phyloP scores from a whole-genome alignment of 2,797 vertebrate species.

The Phrynocephalus forsythii region DNA sequence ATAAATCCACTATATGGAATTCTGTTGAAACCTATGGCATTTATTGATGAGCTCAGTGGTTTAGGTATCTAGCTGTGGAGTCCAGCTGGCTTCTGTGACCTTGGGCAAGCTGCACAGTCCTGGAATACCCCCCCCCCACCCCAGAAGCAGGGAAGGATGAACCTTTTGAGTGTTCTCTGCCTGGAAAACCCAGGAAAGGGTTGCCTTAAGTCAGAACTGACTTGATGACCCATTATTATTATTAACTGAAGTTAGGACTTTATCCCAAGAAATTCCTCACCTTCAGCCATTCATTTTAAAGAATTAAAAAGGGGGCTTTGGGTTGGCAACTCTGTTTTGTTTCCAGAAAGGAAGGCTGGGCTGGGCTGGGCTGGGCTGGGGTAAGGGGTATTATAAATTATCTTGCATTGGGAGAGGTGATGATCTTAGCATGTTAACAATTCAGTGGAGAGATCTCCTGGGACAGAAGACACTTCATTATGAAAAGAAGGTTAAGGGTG shows the following conservation, averaged over 20 bases:
- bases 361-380: too few relatives aligned
- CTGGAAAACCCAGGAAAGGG: too few relatives aligned
- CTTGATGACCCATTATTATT: too few relatives aligned
- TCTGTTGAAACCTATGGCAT: not conserved
- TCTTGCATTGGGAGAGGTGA: not conserved
- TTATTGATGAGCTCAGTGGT: not conserved
- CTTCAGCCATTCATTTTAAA: not conserved
- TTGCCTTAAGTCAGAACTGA: too few relatives aligned
- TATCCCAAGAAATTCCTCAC: not conserved
- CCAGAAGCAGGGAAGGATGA: too few relatives aligned
- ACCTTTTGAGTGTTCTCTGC: too few relatives aligned
- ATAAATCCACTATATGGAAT: not conserved
- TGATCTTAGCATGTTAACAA: constrained; percentile 1
- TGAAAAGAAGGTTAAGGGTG: not conserved
- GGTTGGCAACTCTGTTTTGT: constrained; percentile 19
- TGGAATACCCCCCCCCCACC: too few relatives aligned
- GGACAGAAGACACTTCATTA: not conserved
- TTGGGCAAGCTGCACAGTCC: too few relatives aligned
- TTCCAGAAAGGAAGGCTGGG: not conserved
- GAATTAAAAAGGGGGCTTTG: not conserved
- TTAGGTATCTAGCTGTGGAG: too few relatives aligned
- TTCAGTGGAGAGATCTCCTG: not conserved
- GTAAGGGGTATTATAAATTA: not conserved
- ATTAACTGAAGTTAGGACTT: not conserved
- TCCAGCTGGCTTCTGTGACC: too few relatives aligned